A percentile compares a stretch with the other conserved stretches of the same genome.
Evolutionary conservation across 1,140 invertebrate species (phyloP).

Genomic region (Apis laboriosa): DNA sequence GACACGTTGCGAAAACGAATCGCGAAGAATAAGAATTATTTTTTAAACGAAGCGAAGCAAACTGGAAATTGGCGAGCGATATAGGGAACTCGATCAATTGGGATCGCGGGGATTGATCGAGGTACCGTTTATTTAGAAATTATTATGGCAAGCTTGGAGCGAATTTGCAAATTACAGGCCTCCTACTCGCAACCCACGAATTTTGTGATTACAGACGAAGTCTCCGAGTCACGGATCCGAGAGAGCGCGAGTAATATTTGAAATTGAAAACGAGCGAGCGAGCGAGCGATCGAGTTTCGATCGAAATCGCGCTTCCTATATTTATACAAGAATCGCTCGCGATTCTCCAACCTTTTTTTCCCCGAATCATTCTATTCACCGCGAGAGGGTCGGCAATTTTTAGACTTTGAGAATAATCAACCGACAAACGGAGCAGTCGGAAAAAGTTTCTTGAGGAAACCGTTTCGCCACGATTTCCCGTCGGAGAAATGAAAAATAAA

Average conservation of each 20-base stretch:
- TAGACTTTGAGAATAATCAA: background rate
- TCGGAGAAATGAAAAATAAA: background rate
- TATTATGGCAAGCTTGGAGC: background rate
- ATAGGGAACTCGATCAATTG: background rate
- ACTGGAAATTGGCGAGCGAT: constrained; percentile 8
- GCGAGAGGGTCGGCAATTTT: background rate
- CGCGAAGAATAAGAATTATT: constrained; percentile 3
- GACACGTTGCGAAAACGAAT: constrained; percentile 20
- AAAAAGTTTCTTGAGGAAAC: background rate
- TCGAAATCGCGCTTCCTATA: too few species aligned
- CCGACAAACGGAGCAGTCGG: background rate
- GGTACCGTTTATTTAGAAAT: background rate
- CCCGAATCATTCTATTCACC: background rate
- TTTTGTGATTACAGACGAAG: background rate
- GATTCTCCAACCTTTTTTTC: too few species aligned
- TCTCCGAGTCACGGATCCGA: background rate
- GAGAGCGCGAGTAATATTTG: too few species aligned
- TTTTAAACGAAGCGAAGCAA: constrained; percentile 2
- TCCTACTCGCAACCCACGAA: background rate
- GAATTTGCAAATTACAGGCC: background rate
- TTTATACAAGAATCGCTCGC: too few species aligned
- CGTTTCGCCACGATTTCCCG: background rate
- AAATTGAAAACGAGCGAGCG: background rate
- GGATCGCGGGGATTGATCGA: background rate
- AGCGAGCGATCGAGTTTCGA: background rate